Base-by-base conservation (phyloP, 1,140 invertebrate species). In the Drosophila ohnishii region DNA sequence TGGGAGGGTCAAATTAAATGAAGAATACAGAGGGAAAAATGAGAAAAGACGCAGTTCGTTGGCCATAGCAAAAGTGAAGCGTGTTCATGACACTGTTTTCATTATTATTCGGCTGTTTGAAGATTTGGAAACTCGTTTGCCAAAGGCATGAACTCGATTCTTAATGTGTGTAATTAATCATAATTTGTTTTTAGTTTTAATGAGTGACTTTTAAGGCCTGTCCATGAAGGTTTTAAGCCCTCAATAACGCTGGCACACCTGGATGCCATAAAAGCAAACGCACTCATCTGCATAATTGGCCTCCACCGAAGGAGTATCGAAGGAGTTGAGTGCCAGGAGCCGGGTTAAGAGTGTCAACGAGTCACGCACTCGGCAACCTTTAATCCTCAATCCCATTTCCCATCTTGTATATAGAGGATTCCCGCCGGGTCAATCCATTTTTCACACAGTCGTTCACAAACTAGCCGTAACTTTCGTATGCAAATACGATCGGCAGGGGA, bases 81-180 rank as follows among this genome's bases (percentile, higher is more conserved):
- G 57, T 77, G 84, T 80, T 88, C 84, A 88, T 88, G 84, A 88
- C 84, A 88, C 84, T 88, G 85, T 84, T 88, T 88, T 82, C 55
- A 73, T 66, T 50, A 48, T 76, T 32, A 30, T 51, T 50, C 22
- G 35, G 34, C 25, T 42, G 64, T 63, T 79, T 70, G 63, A 32
- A 66, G 72, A 78, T 85, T 84, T 84, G 66, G 78, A 82, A 82
- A 83, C 73, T 83, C 37, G 66, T 80, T 88, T 67, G 83, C 79
- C 69, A 71, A 77, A 87, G 83, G 75, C 84, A 88, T 84, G 78
- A 84, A 88, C 84, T 84, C 74, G 79, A 84, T 88, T 84, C 66
- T 75, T 84, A 87, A 87, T 84, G 67, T 62, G 32, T 75, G 63
- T 83, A 88, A 88, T 88, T 88, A 88, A 85, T 88, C 77, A 88